Base-by-base conservation (phyloP, 2,113 vertebrate genomes). In the Sigmodon hispidus region DNA sequence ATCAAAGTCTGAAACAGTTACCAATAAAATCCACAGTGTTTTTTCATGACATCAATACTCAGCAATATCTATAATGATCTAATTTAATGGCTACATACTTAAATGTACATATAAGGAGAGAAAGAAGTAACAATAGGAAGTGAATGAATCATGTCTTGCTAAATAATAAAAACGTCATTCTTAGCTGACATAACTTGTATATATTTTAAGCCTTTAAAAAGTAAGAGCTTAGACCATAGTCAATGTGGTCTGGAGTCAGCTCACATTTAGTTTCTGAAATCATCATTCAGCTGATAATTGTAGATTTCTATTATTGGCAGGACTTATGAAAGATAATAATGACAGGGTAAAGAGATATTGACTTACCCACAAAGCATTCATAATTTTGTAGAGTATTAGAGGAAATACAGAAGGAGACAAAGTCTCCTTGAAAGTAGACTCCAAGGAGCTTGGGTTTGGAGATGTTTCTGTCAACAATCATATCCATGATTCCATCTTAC, bases 401-500 rank as follows among this genome's bases (percentile, higher is more conserved):
- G 55, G 19, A 55, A 90, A 80, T 16, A 11, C 7, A 72, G 3
- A 8, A 59, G 57, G 43, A 85, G 5, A 61, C 10, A 89, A 45
- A 79, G 50, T 36, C 1, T 16, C 84, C 40, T 43, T 43, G 12
- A 61, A 29, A 87, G 21, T 24, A 84, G 50, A 45, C 34, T 17
- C 16, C 40, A 3, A 26, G 57, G 43, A 77, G 36, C 43, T 61
- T 85, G 70, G 75, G 3, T 19, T 65, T 57, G 17, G 36, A 85
- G 6, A 63, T 80, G 21, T 69, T 5, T 50, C 7, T 72, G 10
- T 40, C 36, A 69, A 40, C 3, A 63, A 1, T 8, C 3, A 45
- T 7, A 52, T n/a, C 63, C 43, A 2, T 22, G 19, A 0, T 29
- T 9, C 19, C 6, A 16, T 2, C 7, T 48, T 52, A 1, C 11